Conservation (phyloP, 2,797 vertebrate genomes). For the Syngnathus acus region DNA sequence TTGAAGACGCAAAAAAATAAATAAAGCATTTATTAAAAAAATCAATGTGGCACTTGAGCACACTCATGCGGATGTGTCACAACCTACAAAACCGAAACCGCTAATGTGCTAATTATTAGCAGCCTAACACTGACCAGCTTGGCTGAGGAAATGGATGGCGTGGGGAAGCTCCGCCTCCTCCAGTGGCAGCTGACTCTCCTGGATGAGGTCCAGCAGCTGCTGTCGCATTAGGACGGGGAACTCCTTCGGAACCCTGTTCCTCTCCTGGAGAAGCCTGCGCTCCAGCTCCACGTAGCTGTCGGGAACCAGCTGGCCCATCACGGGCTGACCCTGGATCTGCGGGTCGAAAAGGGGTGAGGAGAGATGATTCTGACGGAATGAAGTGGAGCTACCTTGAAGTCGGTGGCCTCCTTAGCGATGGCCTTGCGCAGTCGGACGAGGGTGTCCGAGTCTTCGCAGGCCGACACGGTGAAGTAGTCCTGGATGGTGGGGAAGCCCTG, state of each 20-base stretch:
- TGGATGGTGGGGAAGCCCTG: conserved; percentile 83
- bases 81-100: neutral
- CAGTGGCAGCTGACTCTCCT: conserved; percentile 82
- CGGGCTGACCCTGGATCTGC: conserved; percentile 89
- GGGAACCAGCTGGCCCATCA: conserved; percentile 92
- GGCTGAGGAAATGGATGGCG: conserved; percentile 88
- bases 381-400: conserved; percentile 77
- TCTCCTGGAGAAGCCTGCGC: conserved; percentile 78
- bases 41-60: neutral
- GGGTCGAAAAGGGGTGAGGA: neutral
- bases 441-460: conserved; percentile 80
- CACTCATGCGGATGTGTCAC: neutral
- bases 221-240: conserved; percentile 85
- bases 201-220: conserved; percentile 77
- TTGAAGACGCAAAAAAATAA: conserved; percentile 31
- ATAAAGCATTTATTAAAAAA: neutral
- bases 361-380: too few species aligned
- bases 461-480: conserved; percentile 82
- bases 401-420: conserved; percentile 76
- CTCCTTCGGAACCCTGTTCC: conserved; percentile 71
- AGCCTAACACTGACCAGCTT: conserved; percentile 73
- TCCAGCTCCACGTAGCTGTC: conserved; percentile 93
- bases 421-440: conserved; percentile 82
- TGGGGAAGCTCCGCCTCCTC: conserved; percentile 91
- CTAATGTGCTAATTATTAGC: neutral